Conservation (phyloP, 2,797 vertebrate genomes). For the Saxicola maurus region DNA sequence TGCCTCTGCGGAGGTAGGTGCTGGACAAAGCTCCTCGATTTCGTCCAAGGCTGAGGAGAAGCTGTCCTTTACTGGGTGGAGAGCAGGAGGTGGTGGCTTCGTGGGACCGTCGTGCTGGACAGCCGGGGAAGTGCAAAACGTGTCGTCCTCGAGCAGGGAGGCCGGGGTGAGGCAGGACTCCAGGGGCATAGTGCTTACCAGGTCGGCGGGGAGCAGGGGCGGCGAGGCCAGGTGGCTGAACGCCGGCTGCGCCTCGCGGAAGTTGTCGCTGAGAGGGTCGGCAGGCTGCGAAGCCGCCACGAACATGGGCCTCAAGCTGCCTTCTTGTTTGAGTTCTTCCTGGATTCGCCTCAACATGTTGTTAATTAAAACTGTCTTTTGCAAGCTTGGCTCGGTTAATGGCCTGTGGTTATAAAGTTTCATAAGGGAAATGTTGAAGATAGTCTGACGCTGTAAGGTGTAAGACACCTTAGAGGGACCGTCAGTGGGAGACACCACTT, state of each 20-base stretch:
- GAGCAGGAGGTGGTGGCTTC: conserved; percentile 66
- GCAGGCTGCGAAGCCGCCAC: conserved; percentile 81
- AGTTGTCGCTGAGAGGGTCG: conserved; percentile 83
- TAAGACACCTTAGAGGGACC: conserved; percentile 95
- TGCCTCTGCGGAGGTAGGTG: conserved; percentile 86
- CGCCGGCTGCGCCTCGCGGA: conserved; percentile 84
- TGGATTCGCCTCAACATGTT: conserved; percentile 98
- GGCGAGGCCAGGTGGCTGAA: conserved; percentile 75
- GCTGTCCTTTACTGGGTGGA: conserved; percentile 77
- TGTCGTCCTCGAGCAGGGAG: conserved; percentile 88
- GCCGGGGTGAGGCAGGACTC: conserved; percentile 95
- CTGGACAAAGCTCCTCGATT: conserved; percentile 89
- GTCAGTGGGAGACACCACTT: conserved; percentile 87
- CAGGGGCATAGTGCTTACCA: conserved; percentile 75
- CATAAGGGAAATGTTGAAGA: conserved; percentile 99
- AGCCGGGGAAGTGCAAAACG: conserved; percentile 83
- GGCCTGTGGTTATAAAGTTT: conserved; percentile 95
- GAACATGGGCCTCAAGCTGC: conserved; percentile 85
- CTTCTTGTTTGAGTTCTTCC: conserved; percentile 94
- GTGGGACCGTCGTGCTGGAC: conserved; percentile 62
- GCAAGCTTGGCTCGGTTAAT: conserved; percentile 89
- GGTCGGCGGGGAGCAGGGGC: conserved; percentile 69
- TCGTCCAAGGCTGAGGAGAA: conserved; percentile 88
- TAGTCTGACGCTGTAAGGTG: conserved; percentile 97
- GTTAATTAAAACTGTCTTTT: conserved; percentile 96